These are phyloP conservation scores for Orestias chungarensis DNA, from an alignment of 2,797 vertebrate genomes.

Conservation along the genomic window DNA sequence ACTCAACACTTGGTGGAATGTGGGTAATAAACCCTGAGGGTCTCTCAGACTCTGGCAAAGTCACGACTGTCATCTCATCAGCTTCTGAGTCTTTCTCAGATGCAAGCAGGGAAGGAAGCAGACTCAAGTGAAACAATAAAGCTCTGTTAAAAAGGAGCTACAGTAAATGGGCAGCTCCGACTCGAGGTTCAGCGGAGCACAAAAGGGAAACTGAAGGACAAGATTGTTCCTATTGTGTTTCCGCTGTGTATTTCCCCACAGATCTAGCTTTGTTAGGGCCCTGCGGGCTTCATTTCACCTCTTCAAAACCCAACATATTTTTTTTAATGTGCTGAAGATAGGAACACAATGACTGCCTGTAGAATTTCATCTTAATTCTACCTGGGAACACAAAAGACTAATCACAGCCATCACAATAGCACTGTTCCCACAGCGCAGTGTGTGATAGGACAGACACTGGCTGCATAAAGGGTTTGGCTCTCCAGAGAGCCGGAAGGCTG, in stretches of 20 bases:
- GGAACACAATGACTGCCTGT: constrained; percentile 80
- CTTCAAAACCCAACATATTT: constrained; percentile 80
- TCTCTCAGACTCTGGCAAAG: constrained; percentile 75
- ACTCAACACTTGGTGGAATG: constrained; percentile 77
- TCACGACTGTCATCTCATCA: constrained; percentile 76
- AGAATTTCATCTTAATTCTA: constrained; percentile 85
- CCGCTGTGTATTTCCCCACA: constrained; percentile 79
- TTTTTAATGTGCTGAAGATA: constrained; percentile 79
- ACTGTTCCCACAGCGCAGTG: constrained; percentile 65
- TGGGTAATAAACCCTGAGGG: constrained; percentile 79
- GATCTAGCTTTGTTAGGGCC: constrained; percentile 74
- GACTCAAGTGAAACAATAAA: constrained; percentile 69
- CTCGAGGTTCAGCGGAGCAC: constrained; percentile 75
- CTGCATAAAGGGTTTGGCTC: constrained; percentile 67
- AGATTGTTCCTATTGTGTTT: constrained; percentile 81
- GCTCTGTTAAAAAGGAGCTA: constrained; percentile 68
- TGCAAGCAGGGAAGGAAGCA: constrained; percentile 60
- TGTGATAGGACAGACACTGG: constrained; percentile 71
- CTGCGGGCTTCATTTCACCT: constrained; percentile 81
- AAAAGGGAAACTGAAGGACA: constrained; percentile 78
- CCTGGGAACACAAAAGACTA: constrained; percentile 84
- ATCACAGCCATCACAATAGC: constrained; percentile 83
- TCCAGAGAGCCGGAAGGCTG: constrained; percentile 66
- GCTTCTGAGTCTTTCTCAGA: constrained; percentile 75
- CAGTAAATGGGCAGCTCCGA: constrained; percentile 75